Evolutionary conservation across 2,113 vertebrate genomes (phyloP), one percentile per base, ranked within the genome.

Genomic region (Ciconia stormi): DNA sequence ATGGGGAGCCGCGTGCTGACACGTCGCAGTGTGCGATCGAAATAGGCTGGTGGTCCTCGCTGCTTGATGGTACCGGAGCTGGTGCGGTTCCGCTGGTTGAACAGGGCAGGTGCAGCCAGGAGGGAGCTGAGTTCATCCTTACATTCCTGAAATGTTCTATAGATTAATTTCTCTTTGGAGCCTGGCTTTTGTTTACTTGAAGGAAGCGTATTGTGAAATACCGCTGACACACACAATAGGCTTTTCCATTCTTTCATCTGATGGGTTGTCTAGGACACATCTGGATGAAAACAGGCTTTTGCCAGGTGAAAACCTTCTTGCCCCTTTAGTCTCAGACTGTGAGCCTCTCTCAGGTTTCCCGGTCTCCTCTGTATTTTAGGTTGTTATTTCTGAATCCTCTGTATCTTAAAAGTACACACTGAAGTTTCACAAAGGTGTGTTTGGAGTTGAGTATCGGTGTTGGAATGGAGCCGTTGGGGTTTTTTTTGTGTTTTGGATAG

Each of bases 1-100:
- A 27, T 9, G 38, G 30, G 62, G 47, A 82, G 50, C 36, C 2
- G 3, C 1, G 4, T 69, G 82, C 82, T 36, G 56, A 29, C 12
- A 1, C 3, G 2, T 21, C 1, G 20, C 1, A 6, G 32, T 7
- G 11, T 13, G 55, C 0, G 1, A 29, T 38, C 0, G 1, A 21
- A 32, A 18, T 0, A 8, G 36, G 74, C 82, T 49, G 62, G 36
- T 2, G 1, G 34, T 13, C 70, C 83, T 69, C 3, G 3, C 4
- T 10, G 58, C 62, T 36, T 7, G 1, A 9, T 25, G 40, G 13
- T 21, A 4, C 83, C 2, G 7, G 32, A 23, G 62, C 74, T 12
- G 42, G 1, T 38, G 78, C 2, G 9, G 69, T 84, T 87, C 63
- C 34, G 12, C 82, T 84, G 86, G 50, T 71, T 49, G 52, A n/a